Evolutionary conservation across 2,113 vertebrate species (phyloP), one percentile per base, ranked within the genome.

Genomic region (Poeciliopsis occidentalis): DNA sequence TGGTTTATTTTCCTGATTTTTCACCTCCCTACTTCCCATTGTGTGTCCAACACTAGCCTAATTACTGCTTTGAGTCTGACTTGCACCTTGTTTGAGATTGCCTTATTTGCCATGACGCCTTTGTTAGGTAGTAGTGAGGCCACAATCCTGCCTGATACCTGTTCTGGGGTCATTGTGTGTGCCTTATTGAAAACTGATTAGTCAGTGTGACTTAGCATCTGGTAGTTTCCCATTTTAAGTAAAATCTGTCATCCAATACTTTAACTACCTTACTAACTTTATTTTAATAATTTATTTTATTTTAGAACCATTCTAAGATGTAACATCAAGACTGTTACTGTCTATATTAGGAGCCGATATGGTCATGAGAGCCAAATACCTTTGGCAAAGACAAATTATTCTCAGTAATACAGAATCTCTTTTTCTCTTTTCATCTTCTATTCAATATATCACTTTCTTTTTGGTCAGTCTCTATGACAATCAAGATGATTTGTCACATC

Each of bases 381-480:
- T 31, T 19, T 75, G 51, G 51, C 32, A 22, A 34, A 57, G 30
- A 67, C 34, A 17, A 31, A 67, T 4, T 31, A 8, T 27, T 26
- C 30, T 67, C 8, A 60, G 19, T 44, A 39, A 68, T 26, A 67
- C 29, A 60, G 12, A n/a, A 5, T 37, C 34, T 37, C 17, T 71
- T 34, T 34, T 76, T 24, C 39, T 19, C 44, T 68, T 60, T 37
- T 22, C 44, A 34, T 76, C 60, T 69, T 73, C 47, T 79, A 41
- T 77, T 73, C 84, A 76, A 81, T 69, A 29, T 29, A 29, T 29
- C 29, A 29, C 71, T 87, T 81, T 84, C 64, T 67, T 89, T 76
- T 76, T 73, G 51, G 76, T 88, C 87, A 82, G 63, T 89, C 77
- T 75, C 57, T 68, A 1, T 62, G 69, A 27, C 83, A 87, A 11